Evolutionary conservation across 2,888 invertebrate genomes (phyloP), one percentile per base, ranked within the genome.

Genomic region (Limnephilus rhombicus): DNA sequence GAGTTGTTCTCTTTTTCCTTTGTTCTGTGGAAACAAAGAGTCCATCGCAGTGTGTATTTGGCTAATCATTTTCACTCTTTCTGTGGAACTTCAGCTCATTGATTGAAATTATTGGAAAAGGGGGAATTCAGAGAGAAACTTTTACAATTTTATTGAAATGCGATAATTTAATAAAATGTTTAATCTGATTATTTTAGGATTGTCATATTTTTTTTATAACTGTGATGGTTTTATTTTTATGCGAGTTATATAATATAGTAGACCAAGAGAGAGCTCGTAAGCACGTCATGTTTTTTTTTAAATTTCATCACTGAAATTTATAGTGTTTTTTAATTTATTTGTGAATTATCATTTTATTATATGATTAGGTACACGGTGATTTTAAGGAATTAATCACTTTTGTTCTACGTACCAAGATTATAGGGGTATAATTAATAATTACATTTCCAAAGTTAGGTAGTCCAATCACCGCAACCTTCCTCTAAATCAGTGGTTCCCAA

Each of bases 11-110:
- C 68, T 68, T 68, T n/a, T n/a, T 68, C 68, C 9, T 7, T 7
- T 0, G 9, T 68, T 68, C 68, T 1, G 68, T 53, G 68, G n/a
- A 24, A 68, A n/a, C 68, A 68, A 68, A 68, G 68, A 68, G n/a
- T 68, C 68, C 24, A n/a, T 68, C 68, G 68, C 68, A 68, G 68
- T 68, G 68, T 68, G 68, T 68, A 68, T 68, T 68, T 68, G 68
- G 24, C 68, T 68, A 68, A 68, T 68, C 68, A 68, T 68, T 83
- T 83, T 24, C 83, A 83, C 83, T 83, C 83, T 83, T 83, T 83
- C 41, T 83, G 83, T 83, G 37, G 83, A 83, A 83, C 18, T 83
- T 83, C 83, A 18, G 83, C 83, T 34, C 83, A 83, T 41, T 83
- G 83, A 83, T 37, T 37, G 37, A 24, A 24, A 41, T 83, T 24